Evolutionary conservation across 2,888 invertebrate genomes (phyloP).

Genomic region (Epinotia brunnichana): DNA sequence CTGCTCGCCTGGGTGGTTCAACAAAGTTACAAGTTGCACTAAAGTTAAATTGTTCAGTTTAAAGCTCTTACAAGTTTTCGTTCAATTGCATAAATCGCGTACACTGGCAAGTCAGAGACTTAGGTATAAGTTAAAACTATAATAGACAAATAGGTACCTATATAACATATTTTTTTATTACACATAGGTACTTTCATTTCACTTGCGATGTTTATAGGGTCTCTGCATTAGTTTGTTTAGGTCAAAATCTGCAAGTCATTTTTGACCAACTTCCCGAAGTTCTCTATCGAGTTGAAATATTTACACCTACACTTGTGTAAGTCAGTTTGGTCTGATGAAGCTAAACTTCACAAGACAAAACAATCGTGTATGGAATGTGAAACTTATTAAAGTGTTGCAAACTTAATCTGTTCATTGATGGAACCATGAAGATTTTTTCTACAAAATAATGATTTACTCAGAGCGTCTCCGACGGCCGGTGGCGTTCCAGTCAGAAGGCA

Average conservation of each 20-base stretch:
- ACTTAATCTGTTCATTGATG: too few species aligned
- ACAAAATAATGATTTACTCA: conserved; percentile 46
- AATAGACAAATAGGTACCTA: neutral
- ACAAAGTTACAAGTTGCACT: conserved; percentile 23
- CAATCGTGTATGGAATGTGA: too few species aligned
- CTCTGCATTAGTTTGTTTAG: too few species aligned
- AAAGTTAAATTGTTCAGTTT: conserved; percentile 27
- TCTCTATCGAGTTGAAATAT: too few species aligned
- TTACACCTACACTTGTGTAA: too few species aligned
- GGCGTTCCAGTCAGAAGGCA: conserved; percentile 73
- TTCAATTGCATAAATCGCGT: neutral
- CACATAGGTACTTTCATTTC: too few species aligned
- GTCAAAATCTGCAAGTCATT: too few species aligned
- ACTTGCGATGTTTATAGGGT: too few species aligned
- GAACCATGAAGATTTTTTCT: neutral
- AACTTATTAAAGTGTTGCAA: too few species aligned
- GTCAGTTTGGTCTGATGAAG: too few species aligned
- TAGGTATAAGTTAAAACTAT: neutral
- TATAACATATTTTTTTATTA: neutral
- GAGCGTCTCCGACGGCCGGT: conserved; percentile 76
- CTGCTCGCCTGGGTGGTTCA: conserved; percentile 7
- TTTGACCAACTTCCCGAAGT: too few species aligned
- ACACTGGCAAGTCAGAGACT: neutral
- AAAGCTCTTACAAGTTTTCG: conserved; percentile 16
- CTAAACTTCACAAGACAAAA: too few species aligned